Percentiles rank a stretch among this genome's conserved stretches.
phyloP scores from a whole-genome alignment of 2,113 vertebrate species.

The Gavialis gangeticus region DNA sequence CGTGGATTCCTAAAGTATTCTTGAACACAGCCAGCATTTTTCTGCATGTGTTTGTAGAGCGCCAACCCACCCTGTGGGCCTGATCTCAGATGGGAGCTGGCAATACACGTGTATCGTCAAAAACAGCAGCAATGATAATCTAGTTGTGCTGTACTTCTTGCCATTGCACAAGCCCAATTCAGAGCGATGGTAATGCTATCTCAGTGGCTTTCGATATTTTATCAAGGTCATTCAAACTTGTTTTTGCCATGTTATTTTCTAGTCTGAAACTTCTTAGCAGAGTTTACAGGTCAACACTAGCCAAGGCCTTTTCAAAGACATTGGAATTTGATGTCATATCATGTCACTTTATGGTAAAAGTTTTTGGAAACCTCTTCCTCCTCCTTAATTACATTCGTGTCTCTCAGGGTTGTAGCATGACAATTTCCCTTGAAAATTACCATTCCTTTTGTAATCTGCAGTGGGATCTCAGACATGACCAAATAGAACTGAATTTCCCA shows the following conservation, averaged over 20 bases:
- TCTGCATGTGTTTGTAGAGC: too few relatives aligned
- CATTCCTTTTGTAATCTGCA: not conserved
- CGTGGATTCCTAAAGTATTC: too few relatives aligned
- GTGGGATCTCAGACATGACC: accelerated
- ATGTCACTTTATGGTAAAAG: not conserved
- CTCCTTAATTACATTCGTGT: not conserved
- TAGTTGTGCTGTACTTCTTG: not conserved
- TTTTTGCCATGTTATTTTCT: not conserved
- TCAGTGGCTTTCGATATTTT: not conserved
- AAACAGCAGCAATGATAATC: not conserved
- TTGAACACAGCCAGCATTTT: not conserved
- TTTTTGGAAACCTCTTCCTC: not conserved
- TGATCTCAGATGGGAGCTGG: not conserved
- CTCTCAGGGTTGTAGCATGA: not conserved
- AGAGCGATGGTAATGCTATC: not conserved
- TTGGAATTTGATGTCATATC: accelerated
- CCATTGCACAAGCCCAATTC: not conserved
- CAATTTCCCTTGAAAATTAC: not conserved
- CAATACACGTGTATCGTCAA: too few relatives aligned
- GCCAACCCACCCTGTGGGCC: not conserved
- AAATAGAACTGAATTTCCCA: not conserved
- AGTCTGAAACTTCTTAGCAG: not conserved
- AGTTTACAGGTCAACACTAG: not conserved
- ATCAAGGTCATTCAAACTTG: not conserved
- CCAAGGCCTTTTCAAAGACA: not conserved